Evolutionary conservation across 1,140 invertebrate species (phyloP), one percentile per base, ranked within the genome.

Genomic region (Diabrotica virgifera): DNA sequence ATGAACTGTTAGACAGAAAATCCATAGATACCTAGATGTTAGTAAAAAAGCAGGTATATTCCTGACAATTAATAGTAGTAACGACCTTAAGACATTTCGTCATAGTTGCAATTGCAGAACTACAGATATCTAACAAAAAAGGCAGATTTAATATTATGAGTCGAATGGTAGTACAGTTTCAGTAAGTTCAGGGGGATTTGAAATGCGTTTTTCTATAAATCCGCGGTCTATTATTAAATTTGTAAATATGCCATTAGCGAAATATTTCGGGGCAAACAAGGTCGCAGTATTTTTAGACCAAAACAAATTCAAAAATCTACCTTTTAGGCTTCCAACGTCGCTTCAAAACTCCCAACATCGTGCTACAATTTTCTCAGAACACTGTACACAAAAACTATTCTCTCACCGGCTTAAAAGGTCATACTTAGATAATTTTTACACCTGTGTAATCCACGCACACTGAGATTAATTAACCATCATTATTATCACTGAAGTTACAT

Each of bases 311-410:
- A 57, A 60, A 24, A 53, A 51, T 59, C 14, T 73, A 75, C 75
- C 75, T 76, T 75, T 76, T 76, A 38, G 75, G 75, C 69, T 75
- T 76, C 75, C 73, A 76, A 70, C 75, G 73, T 56, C 75, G 72
- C 61, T 76, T 76, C n/a, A 76, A 65, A 53, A 76, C 75, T 52
- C 74, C 75, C 63, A 76, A 65, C 75, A 76, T 76, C 63, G 70
- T 65, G 62, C 54, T 54, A 65, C 69, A 51, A 65, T 59, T 66
- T 53, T 59, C 57, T 50, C 50, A 57, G 63, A 64, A 64, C 62
- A 59, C 61, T 53, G 68, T 52, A 56, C 52, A 66, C 66, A 64
- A 70, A 69, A 66, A 56, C 66, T 67, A 67, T 69, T 66, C 70
- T 71, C 75, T 72, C 73, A 63, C 50, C 52, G 52, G 62, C 59